Evolutionary conservation across 2,888 invertebrate genomes (phyloP).

Genomic region (Eubasilissa splendida): DNA sequence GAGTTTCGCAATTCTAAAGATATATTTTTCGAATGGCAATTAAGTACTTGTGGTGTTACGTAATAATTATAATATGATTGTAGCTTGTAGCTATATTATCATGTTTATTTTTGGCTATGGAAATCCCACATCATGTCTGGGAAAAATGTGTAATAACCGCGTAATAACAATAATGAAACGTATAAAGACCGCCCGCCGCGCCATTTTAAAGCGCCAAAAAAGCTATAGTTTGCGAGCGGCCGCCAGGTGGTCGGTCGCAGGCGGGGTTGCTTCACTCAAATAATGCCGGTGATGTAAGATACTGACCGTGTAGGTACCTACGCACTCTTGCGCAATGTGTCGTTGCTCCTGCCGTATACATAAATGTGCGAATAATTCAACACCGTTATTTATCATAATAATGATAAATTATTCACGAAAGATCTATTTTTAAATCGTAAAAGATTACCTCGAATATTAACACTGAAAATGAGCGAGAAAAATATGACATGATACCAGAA

Average conservation of each 20-base stretch:
- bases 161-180: not conserved
- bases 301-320: not conserved
- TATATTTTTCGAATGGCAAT: no score
- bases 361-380: constrained; percentile 3
- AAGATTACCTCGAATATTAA: no score
- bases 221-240: not conserved
- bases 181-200: not conserved
- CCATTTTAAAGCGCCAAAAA: not conserved
- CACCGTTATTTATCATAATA: not conserved
- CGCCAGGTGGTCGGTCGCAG: not conserved
- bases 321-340: not conserved
- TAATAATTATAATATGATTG: no score
- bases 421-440: no score
- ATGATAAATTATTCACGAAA: no score
- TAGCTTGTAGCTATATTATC: no score
- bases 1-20: no score
- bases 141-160: not conserved
- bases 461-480: no score
- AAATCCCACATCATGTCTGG: no score
- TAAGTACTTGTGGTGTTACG: no score
- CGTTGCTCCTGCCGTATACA: not conserved
- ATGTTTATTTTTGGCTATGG: no score
- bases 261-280: not conserved
- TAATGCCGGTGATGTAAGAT: constrained; percentile 2
- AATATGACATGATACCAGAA: no score